Evolutionary conservation across 2,888 invertebrate species (phyloP).

Genomic region (Caradrina kadenii): DNA sequence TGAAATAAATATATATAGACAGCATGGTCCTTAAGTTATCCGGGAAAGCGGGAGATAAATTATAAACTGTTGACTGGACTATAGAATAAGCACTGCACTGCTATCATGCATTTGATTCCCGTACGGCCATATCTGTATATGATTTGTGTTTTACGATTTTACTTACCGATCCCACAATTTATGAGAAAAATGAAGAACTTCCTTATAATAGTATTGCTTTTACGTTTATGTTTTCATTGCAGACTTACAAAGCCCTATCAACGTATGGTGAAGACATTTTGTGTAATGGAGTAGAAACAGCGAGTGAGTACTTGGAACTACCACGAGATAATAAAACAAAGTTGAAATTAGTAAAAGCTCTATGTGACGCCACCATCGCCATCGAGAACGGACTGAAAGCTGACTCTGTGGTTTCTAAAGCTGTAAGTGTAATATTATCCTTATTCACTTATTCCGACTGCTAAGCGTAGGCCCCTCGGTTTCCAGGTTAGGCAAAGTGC

Average conservation of each 20-base stretch:
- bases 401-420: slow-evolving; percentile 78
- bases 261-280: slow-evolving; percentile 77
- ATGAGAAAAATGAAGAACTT: background rate
- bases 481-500: too few relatives aligned
- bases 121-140: too few relatives aligned
- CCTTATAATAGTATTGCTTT: background rate
- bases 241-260: slow-evolving; percentile 82
- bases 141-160: too few relatives aligned
- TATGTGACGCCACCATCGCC: slow-evolving; percentile 77
- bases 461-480: background rate
- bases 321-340: slow-evolving; percentile 64
- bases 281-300: slow-evolving; percentile 75
- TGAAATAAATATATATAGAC: too few relatives aligned
- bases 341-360: slow-evolving; percentile 61
- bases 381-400: slow-evolving; percentile 77
- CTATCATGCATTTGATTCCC: too few relatives aligned
- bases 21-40: too few relatives aligned
- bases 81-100: too few relatives aligned
- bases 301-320: slow-evolving; percentile 72
- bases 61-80: too few relatives aligned
- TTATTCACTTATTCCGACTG: too few relatives aligned
- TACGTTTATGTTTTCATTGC: slow-evolving; percentile 23
- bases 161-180: too few relatives aligned
- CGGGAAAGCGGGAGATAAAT: too few relatives aligned
- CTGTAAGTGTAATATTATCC: slow-evolving; percentile 73